phyloP scores from a whole-genome alignment of 2,888 invertebrate species.

The Podabrus alpinus region DNA sequence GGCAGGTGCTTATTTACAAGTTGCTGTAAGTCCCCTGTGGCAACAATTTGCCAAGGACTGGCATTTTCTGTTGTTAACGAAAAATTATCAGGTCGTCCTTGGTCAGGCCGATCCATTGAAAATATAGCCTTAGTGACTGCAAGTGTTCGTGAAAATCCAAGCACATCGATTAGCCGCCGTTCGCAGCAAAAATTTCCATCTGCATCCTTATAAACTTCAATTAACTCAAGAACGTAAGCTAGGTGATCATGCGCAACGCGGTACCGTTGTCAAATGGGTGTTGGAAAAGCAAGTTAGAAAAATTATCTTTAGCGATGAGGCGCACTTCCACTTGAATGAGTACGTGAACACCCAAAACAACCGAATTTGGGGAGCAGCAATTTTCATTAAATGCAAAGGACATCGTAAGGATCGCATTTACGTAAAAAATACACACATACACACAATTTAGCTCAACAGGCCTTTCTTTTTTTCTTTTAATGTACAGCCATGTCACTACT shows the following conservation, averaged over 20 bases:
- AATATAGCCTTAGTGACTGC: not conserved
- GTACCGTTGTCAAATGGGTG: not conserved
- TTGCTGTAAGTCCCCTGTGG: too few relatives aligned
- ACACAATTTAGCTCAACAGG: too few relatives aligned
- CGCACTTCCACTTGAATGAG: not conserved
- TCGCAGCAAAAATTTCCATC: too few relatives aligned
- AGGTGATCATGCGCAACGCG: not conserved
- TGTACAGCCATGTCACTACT: too few relatives aligned
- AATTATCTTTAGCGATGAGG: conserved; percentile 3
- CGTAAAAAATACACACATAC: too few relatives aligned
- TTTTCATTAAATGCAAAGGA: too few relatives aligned
- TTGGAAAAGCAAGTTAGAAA: not conserved
- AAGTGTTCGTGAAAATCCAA: not conserved
- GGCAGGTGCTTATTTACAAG: too few relatives aligned
- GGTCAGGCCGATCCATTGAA: not conserved
- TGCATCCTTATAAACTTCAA: conserved; percentile 27
- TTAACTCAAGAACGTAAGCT: conserved; percentile 17
- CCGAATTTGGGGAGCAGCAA: not conserved
- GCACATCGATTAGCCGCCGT: too few relatives aligned
- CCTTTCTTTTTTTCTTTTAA: too few relatives aligned
- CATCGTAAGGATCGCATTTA: too few relatives aligned
- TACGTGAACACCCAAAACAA: not conserved
- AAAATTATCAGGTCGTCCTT: not conserved
- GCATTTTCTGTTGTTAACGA: too few relatives aligned
- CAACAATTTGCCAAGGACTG: too few relatives aligned